Percentiles rank a stretch among this genome's conserved stretches.
phyloP scores from a whole-genome alignment of 2,797 vertebrate species.

The Thunnus albacares region DNA sequence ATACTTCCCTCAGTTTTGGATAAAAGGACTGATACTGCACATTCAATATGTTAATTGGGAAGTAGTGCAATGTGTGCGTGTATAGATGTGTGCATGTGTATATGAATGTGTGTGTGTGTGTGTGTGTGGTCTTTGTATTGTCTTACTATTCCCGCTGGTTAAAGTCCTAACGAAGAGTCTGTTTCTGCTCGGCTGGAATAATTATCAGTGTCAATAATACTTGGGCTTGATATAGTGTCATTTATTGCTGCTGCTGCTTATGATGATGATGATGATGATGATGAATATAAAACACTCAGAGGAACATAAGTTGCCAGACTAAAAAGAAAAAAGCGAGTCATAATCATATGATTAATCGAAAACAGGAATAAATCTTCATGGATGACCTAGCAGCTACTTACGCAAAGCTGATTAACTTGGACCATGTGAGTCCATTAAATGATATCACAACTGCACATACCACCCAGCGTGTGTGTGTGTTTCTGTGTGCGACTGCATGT shows the following conservation, averaged over 20 bases:
- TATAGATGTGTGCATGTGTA: conserved; percentile 20
- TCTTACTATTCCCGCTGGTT: conserved; percentile 16
- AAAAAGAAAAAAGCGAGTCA: conserved; percentile 10
- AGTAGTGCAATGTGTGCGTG: not conserved
- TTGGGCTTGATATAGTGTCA: not conserved
- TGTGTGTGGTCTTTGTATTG: conserved; percentile 7
- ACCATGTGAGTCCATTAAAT: conserved; percentile 76
- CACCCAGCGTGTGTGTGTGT: conserved; percentile 60
- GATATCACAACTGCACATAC: conserved; percentile 60
- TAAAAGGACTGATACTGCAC: conserved; percentile 51
- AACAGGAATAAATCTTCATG: conserved; percentile 61
- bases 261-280: conserved; percentile 7
- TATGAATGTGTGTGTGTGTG: conserved; percentile 13
- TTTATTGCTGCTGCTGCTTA: not conserved
- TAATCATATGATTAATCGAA: conserved; percentile 70
- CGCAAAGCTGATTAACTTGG: conserved; percentile 76
- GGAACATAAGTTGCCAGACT: not conserved
- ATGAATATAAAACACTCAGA: conserved; percentile 1
- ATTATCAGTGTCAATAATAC: conserved; percentile 18
- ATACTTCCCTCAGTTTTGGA: conserved; percentile 64
- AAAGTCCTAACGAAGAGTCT: conserved; percentile 1
- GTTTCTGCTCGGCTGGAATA: conserved; percentile 9
- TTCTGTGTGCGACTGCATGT: conserved; percentile 16
- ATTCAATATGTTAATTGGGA: conserved; percentile 31
- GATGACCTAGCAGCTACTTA: conserved; percentile 72